Base-by-base conservation (phyloP, 2,797 vertebrate genomes). In the Sphenopsis melanotis region DNA sequence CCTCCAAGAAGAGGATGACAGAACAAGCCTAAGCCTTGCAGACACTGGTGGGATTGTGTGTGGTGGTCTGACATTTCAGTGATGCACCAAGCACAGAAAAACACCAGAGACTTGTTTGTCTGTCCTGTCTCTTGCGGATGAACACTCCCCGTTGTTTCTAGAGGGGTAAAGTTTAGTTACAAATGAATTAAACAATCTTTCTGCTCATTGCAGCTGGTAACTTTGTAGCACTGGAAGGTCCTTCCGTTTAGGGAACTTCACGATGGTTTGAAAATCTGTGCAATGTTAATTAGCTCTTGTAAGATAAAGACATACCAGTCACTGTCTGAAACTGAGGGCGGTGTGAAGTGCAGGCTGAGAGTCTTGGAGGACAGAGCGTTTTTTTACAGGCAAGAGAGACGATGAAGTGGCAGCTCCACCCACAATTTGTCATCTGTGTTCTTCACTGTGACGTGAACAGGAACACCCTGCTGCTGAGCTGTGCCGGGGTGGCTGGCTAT, bases 271-370 rank as follows among this genome's bases (percentile, higher is more conserved):
- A 76, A 84, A 91, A 87, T 68, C 47, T n/a, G 19, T 6, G 34
- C 41, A 83, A 30, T 24, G 60, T 55, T 75, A 82, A 65, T 55
- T 55, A 82, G 34, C 30, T 87, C 26, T 30, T 60, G 53, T 60
- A 56, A 90, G 87, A 92, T 65, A 59, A 78, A 86, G 83, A 37
- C 29, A 2, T 21, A 36, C 39, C 57, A 88, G 59, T 47, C 69
- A 57, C 74, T 59, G 70, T 52, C 66, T 90, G 81, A 66, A 94
- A 36, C 39, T 15, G 66, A 90, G 60, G 78, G 70, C 0, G 3
- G 70, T 76, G 78, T 72, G 74, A 89, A 90, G 66, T 18, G 30
- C 55, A 26, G 41, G 50, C 47, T 87, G 47, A 82, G 83, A 79
- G 56, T 52, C 15, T 8, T 49, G 32, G 41, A 66, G 44, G 60